Percentiles rank a stretch among this genome's conserved stretches.
Conservation (phyloP, 2,113 vertebrate species). For the Phalacrocorax brasilianus region DNA sequence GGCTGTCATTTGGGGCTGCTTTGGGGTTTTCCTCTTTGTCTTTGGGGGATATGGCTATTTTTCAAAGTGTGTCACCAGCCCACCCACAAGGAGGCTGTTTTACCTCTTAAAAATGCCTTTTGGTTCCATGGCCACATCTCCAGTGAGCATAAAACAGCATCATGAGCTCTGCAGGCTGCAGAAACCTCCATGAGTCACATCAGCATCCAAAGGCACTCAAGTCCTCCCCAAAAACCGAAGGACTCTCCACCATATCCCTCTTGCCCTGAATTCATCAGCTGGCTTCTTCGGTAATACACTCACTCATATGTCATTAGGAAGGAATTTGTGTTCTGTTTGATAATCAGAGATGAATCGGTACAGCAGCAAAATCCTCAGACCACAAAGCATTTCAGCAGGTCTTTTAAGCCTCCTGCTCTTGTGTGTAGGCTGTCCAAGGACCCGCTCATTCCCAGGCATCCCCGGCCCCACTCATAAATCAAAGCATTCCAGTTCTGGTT, state of each 20-base stretch:
- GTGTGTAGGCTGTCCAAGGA: background rate
- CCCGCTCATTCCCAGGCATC: background rate
- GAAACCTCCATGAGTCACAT: background rate
- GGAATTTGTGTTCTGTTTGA: constrained; percentile 36
- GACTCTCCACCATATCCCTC: background rate
- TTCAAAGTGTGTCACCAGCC: background rate
- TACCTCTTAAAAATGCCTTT: background rate
- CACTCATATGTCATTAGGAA: background rate
- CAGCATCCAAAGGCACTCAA: background rate
- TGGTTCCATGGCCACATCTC: background rate
- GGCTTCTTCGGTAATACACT: background rate
- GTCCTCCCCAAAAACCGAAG: background rate
- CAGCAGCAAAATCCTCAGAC: background rate
- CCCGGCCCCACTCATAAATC: background rate
- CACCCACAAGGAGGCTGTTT: background rate
- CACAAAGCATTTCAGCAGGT: background rate
- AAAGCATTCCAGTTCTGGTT: constrained; percentile 27
- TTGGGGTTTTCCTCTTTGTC: background rate
- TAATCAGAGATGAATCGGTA: background rate
- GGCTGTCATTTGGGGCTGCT: background rate
- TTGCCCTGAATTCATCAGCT: background rate
- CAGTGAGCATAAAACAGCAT: background rate
- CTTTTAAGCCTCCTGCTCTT: background rate
- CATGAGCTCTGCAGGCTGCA: background rate
- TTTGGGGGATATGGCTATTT: background rate